Conservation (phyloP, 2,888 invertebrate species). For the Diarsia rubi region DNA sequence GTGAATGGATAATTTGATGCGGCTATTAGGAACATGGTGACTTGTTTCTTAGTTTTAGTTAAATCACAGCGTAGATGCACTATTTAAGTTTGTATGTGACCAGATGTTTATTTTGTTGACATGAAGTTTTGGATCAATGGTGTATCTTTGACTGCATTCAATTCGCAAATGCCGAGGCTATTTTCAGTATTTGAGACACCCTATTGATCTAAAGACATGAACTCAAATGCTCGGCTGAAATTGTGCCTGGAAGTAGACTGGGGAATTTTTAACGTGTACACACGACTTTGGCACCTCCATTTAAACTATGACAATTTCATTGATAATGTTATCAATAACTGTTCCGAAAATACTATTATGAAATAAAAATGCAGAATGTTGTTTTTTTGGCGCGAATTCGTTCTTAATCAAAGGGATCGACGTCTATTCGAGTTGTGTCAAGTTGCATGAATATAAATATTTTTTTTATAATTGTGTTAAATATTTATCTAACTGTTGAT, state of each 20-base stretch:
- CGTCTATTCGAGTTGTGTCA: slow-evolving; percentile 54
- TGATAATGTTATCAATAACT: slow-evolving; percentile 80
- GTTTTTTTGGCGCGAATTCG: slow-evolving; percentile 73
- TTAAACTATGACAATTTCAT: slow-evolving; percentile 76
- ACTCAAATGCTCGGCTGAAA: slow-evolving; percentile 52
- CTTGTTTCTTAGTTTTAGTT: slow-evolving; percentile 81
- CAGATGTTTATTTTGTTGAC: slow-evolving; percentile 76
- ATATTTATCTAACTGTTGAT: slow-evolving; percentile 70
- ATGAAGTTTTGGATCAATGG: slow-evolving; percentile 67
- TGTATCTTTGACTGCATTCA: slow-evolving; percentile 60
- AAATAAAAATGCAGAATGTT: slow-evolving; percentile 87
- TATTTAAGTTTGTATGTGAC: slow-evolving; percentile 82
- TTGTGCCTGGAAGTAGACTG: slow-evolving; percentile 61
- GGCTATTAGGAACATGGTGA: slow-evolving; percentile 71
- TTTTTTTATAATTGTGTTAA: slow-evolving; percentile 72
- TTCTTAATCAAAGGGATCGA: slow-evolving; percentile 58
- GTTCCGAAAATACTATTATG: slow-evolving; percentile 79
- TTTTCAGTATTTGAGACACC: slow-evolving; percentile 69
- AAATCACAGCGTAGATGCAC: slow-evolving; percentile 80
- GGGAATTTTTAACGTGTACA: slow-evolving; percentile 56
- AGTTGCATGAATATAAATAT: slow-evolving; percentile 62
- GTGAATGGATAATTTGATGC: slow-evolving; percentile 70
- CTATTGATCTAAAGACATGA: slow-evolving; percentile 67
- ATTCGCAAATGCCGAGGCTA: slow-evolving; percentile 74
- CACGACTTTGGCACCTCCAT: slow-evolving; percentile 70